These are phyloP conservation scores for Nettapus auritus DNA, from an alignment of 2,113 vertebrate species.

Conservation along the genomic window DNA sequence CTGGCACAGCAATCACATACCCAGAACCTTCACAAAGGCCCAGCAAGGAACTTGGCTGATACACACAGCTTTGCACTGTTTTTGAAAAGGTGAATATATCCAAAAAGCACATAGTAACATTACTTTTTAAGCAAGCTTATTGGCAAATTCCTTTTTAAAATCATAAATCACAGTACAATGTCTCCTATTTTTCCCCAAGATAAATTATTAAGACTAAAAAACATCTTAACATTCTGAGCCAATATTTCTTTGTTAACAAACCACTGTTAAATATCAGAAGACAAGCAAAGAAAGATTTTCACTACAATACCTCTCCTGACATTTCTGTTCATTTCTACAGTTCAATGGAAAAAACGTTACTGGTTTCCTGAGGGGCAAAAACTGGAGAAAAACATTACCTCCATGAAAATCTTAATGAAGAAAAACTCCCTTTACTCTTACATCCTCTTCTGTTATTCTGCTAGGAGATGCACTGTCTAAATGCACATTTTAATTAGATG, in stretches of 20 bases:
- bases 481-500: background rate
- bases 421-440: background rate
- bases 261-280: background rate
- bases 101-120: background rate
- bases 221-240: background rate
- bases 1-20: background rate
- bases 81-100: background rate
- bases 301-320: background rate
- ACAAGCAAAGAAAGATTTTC: background rate
- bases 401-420: background rate
- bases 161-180: background rate
- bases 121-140: background rate
- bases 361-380: background rate
- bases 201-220: background rate
- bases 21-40: background rate
- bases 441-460: background rate
- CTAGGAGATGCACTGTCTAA: background rate
- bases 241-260: background rate
- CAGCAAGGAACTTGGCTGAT: background rate
- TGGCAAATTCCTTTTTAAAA: background rate
- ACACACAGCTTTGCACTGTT: rapidly evolving
- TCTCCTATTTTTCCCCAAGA: background rate
- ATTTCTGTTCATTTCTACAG: background rate
- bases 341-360: background rate
- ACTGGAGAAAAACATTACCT: background rate